Evolutionary conservation across 2,797 vertebrate species (phyloP).

Genomic region (Threskiornis aethiopicus): DNA sequence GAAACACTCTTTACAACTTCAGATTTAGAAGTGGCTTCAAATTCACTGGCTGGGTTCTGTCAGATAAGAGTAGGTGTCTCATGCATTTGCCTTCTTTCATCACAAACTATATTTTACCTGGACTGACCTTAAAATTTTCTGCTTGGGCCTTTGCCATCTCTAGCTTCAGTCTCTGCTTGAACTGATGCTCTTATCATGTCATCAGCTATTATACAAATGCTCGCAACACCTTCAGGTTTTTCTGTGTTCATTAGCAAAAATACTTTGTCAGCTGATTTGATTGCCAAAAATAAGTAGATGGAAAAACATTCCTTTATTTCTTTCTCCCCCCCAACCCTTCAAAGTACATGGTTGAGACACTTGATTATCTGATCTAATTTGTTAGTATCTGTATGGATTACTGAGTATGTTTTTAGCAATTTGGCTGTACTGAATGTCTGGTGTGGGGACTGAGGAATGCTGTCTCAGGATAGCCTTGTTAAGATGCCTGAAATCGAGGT

Average conservation of each 20-base stretch:
- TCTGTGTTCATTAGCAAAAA: background rate
- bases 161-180: background rate
- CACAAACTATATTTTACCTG: background rate
- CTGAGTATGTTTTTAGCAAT: background rate
- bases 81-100: background rate
- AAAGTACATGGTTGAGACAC: background rate
- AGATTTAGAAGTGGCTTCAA: background rate
- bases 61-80: background rate
- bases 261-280: background rate
- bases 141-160: background rate
- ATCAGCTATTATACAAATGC: background rate
- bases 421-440: background rate
- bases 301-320: background rate
- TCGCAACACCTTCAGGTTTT: background rate
- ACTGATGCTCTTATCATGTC: background rate
- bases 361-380: background rate
- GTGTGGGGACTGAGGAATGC: background rate
- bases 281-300: background rate
- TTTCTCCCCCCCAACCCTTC: background rate
- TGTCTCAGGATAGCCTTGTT: background rate
- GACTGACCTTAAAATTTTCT: background rate
- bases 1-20: background rate
- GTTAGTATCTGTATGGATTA: background rate
- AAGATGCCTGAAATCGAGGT: background rate
- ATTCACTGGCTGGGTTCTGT: background rate